A percentile compares a stretch with the other conserved stretches of the same genome.
Evolutionary conservation across 2,113 vertebrate species (phyloP).

Genomic region (Rhombomys opimus): DNA sequence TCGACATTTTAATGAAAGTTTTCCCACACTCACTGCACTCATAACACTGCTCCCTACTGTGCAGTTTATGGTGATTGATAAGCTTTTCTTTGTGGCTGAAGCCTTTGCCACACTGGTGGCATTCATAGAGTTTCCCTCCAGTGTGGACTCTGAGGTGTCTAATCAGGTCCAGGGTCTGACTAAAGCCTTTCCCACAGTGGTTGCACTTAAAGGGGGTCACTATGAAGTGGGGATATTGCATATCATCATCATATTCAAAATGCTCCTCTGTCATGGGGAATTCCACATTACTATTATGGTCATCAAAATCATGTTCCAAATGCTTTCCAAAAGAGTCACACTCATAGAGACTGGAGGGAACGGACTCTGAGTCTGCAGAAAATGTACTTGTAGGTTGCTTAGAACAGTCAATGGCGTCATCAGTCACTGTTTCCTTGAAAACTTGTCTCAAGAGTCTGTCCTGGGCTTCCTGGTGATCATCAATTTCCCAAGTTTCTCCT

Average conservation of each 20-base stretch:
- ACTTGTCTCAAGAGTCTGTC: conserved; percentile 65
- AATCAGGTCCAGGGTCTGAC: conserved; percentile 76
- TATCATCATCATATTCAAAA: conserved; percentile 49
- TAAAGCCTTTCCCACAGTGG: conserved; percentile 77
- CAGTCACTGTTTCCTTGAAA: conserved; percentile 58
- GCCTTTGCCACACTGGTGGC: conserved; percentile 78
- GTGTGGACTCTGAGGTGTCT: conserved; percentile 79
- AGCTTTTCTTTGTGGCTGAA: conserved; percentile 79
- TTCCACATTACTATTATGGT: conserved; percentile 26
- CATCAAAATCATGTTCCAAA: conserved; percentile 58
- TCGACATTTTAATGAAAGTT: conserved; percentile 80
- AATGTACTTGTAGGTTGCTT: conserved; percentile 61
- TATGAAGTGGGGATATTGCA: conserved; percentile 53
- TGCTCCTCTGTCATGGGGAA: conserved; percentile 55
- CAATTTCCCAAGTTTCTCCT: conserved; percentile 69
- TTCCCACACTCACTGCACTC: conserved; percentile 78
- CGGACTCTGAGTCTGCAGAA: conserved; percentile 62
- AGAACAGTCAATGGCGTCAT: conserved; percentile 60
- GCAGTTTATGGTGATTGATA: conserved; percentile 77
- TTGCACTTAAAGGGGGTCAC: conserved; percentile 76
- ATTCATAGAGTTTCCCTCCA: conserved; percentile 79
- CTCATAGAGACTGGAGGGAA: conserved; percentile 54
- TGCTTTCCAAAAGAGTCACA: conserved; percentile 53
- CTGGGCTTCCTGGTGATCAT: conserved; percentile 67
- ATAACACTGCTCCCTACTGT: conserved; percentile 74